phyloP scores from a whole-genome alignment of 2,113 vertebrate genomes.

The Illadopsis cleaveri region DNA sequence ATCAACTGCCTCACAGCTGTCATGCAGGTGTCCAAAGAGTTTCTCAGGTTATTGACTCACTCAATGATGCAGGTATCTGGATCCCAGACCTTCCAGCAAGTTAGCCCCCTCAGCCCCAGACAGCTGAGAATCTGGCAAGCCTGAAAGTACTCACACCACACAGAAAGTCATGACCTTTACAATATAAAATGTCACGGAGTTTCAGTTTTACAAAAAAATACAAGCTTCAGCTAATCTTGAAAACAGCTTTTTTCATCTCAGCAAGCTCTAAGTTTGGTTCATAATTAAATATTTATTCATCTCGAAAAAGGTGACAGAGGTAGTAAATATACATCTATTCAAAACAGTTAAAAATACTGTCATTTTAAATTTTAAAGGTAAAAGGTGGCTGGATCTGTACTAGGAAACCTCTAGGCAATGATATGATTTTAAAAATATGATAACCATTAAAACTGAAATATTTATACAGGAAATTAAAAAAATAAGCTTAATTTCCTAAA shows the following conservation, averaged over 20 bases:
- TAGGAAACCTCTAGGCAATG: not conserved
- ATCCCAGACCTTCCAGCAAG: not conserved
- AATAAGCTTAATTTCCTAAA: not conserved
- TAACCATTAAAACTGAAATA: not conserved
- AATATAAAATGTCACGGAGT: not conserved
- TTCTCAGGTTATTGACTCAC: not conserved
- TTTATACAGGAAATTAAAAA: not conserved
- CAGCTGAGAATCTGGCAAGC: not conserved
- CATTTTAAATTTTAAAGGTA: too few relatives aligned
- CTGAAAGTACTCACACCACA: not conserved
- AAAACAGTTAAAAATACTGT: not conserved
- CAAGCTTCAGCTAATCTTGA: not conserved
- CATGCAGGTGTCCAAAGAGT: not conserved
- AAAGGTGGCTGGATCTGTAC: not conserved
- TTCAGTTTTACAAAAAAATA: not conserved
- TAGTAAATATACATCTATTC: not conserved
- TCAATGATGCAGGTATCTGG: not conserved
- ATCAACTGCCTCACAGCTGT: not conserved
- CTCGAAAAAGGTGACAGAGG: not conserved
- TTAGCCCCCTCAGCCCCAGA: not conserved
- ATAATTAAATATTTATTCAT: not conserved
- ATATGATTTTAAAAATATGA: not conserved
- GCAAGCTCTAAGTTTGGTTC: not conserved
- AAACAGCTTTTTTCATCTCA: not conserved
- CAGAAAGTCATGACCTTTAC: not conserved